Conservation (phyloP, 1,140 invertebrate species). For the Drosophila pallidifrons region DNA sequence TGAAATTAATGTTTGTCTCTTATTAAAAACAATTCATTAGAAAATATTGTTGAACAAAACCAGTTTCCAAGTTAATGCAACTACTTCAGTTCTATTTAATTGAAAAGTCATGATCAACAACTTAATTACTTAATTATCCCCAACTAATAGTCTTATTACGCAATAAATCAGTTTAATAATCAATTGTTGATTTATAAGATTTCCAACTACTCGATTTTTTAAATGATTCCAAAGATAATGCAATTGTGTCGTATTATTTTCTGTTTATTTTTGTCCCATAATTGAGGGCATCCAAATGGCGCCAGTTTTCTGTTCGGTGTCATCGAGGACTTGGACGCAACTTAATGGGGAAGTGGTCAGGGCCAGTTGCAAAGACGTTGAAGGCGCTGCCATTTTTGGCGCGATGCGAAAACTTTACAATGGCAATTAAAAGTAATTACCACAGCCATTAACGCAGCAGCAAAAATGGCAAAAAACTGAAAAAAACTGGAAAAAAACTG, state of each 20-base stretch:
- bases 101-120: background rate
- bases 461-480: conserved; percentile 22
- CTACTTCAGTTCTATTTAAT: background rate
- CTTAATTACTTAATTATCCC: background rate
- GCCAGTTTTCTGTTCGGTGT: conserved; percentile 29
- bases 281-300: conserved; percentile 46
- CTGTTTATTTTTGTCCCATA: background rate
- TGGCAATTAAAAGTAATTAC: conserved; percentile 83
- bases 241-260: too few species aligned
- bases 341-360: conserved; percentile 62
- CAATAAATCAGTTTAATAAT: conserved; percentile 3
- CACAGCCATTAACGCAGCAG: conserved; percentile 74
- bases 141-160: background rate
- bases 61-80: background rate
- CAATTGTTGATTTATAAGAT: background rate
- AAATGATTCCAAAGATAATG: too few species aligned
- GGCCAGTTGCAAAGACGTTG: conserved; percentile 50
- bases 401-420: conserved; percentile 81
- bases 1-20: background rate
- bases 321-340: conserved; percentile 21
- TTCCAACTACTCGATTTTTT: background rate
- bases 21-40: background rate
- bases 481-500: conserved; percentile 18
- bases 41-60: background rate
- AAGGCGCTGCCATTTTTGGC: conserved; percentile 71